These are phyloP conservation scores for Holothuria glaberrima DNA, from an alignment of 35 echinoderm and acorn worm species.

Conservation along the genomic window DNA sequence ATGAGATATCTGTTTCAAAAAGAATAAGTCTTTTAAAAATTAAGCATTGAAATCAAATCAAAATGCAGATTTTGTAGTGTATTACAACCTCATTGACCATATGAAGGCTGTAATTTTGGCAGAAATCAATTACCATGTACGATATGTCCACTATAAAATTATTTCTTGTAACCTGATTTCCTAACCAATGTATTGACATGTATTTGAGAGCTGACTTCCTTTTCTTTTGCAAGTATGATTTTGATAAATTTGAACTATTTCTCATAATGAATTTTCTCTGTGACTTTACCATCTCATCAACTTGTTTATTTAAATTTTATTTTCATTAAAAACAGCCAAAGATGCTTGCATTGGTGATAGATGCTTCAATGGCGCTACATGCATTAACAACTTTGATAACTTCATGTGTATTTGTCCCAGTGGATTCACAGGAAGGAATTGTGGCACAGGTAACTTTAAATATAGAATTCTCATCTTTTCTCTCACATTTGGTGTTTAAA, in stretches of 20 bases:
- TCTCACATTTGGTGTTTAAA: too few relatives aligned
- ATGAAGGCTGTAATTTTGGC: too few relatives aligned
- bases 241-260: background rate
- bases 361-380: slow-evolving; percentile 74
- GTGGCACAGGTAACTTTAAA: slow-evolving; percentile 33
- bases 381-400: slow-evolving; percentile 78
- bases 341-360: slow-evolving; percentile 84
- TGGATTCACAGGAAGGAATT: slow-evolving; percentile 65
- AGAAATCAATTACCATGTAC: too few relatives aligned
- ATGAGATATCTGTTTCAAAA: too few relatives aligned
- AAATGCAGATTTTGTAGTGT: too few relatives aligned
- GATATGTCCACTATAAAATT: too few relatives aligned
- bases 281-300: too few relatives aligned
- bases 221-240: background rate
- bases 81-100: too few relatives aligned
- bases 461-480: too few relatives aligned
- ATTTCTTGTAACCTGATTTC: too few relatives aligned
- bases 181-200: background rate
- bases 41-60: too few relatives aligned
- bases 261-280: background rate
- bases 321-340: slow-evolving; percentile 58
- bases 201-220: background rate
- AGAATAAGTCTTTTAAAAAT: too few relatives aligned
- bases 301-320: background rate
- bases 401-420: slow-evolving; percentile 63